Percentiles rank a stretch among this genome's conserved stretches.
These are phyloP conservation scores for Ephialtes manifestator DNA, from an alignment of 2,888 invertebrate genomes.

Conservation along the genomic window DNA sequence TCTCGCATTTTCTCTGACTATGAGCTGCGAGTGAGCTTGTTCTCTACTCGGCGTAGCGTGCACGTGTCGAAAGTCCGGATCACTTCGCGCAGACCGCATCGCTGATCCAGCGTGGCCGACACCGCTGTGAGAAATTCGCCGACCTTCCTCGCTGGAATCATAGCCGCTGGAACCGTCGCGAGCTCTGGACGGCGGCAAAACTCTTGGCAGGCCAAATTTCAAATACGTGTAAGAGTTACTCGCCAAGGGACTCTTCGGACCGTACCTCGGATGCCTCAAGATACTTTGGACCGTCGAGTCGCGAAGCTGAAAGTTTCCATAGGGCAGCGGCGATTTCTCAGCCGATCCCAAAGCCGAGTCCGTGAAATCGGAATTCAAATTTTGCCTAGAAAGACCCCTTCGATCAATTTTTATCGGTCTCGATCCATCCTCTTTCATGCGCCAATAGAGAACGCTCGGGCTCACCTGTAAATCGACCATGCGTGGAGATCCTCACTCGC, in stretches of 20 bases:
- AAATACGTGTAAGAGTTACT: constrained; percentile 97
- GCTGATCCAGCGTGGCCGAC: constrained; percentile 88
- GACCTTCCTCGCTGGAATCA: constrained; percentile 93
- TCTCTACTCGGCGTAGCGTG: constrained; percentile 76
- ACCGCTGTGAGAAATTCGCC: constrained; percentile 79
- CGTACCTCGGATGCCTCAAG: constrained; percentile 95
- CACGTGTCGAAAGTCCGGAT: constrained; percentile 91
- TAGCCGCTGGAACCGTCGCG: constrained; percentile 97
- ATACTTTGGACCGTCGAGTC: constrained; percentile 98
- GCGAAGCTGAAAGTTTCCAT: constrained; percentile 97
- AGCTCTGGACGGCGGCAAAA: constrained; percentile 91
- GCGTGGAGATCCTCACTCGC: constrained; percentile 97
- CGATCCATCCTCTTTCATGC: neutral
- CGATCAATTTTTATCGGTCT: constrained; percentile 15
- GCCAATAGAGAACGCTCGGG: neutral
- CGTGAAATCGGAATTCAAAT: constrained; percentile 97
- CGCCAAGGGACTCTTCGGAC: constrained; percentile 95
- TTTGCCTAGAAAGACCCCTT: constrained; percentile 90
- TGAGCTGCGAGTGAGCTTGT: constrained; percentile 80
- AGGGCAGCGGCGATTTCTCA: constrained; percentile 96
- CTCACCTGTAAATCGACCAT: constrained; percentile 97
- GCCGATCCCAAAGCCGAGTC: constrained; percentile 97
- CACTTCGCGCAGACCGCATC: constrained; percentile 92
- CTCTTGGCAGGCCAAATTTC: constrained; percentile 96
- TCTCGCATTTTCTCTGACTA: constrained; percentile 78